These are phyloP conservation scores for Notoglanidium macrostoma DNA, from an alignment of 2,797 vertebrate species.

Conservation along the genomic window DNA sequence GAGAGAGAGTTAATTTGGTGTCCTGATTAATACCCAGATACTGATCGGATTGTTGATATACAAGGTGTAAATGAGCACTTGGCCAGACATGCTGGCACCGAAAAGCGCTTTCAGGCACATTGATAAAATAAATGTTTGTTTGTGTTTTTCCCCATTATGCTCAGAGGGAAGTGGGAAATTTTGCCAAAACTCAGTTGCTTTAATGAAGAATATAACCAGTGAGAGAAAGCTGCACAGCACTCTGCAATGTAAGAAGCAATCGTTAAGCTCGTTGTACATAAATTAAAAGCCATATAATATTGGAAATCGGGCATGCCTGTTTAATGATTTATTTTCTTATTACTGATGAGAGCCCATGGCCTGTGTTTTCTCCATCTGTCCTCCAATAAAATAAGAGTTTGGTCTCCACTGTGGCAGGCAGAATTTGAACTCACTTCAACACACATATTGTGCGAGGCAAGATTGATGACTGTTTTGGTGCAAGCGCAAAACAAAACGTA, in stretches of 20 bases:
- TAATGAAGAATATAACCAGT: neutral
- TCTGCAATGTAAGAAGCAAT: no score
- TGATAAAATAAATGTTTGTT: neutral
- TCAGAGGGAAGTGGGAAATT: neutral
- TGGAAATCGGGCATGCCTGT: neutral
- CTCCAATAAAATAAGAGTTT: constrained; percentile 8
- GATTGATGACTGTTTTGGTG: constrained; percentile 48
- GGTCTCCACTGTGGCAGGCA: neutral
- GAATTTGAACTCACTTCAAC: constrained; percentile 32
- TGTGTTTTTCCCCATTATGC: neutral
- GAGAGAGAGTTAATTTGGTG: neutral
- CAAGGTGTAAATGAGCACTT: neutral
- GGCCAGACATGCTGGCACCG: neutral
- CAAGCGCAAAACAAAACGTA: constrained; percentile 29
- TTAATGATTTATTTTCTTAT: neutral
- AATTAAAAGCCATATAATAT: neutral
- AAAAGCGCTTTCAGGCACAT: neutral
- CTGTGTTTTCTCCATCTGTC: neutral
- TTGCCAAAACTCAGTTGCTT: neutral
- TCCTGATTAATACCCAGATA: neutral
- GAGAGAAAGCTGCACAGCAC: neutral
- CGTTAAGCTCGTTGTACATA: neutral
- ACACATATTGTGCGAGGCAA: constrained; percentile 6
- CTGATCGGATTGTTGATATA: neutral
- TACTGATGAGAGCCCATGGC: neutral